phyloP scores from a whole-genome alignment of 2,113 vertebrate genomes.

The Cricetomys ansorgei region DNA sequence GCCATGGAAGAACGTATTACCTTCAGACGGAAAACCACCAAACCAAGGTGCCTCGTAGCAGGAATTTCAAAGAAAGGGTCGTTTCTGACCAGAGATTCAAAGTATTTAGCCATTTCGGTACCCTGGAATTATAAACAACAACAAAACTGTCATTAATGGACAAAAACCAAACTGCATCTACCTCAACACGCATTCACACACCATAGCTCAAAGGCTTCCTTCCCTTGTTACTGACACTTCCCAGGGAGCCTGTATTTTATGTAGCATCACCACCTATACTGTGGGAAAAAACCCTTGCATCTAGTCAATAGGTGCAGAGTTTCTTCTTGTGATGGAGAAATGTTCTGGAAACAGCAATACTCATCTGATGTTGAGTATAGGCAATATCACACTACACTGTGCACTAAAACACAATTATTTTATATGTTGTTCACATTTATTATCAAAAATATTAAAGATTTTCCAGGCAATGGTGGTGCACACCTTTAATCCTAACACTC shows the following conservation, averaged over 20 bases:
- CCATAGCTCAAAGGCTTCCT: neutral
- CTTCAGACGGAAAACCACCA: constrained; percentile 97
- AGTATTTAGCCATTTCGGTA: constrained; percentile 95
- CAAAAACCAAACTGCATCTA: constrained; percentile 18
- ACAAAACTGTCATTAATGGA: neutral
- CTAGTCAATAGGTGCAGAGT: neutral
- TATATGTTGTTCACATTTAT: neutral
- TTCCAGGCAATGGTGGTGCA: neutral
- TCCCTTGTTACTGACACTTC: neutral
- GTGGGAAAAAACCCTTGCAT: neutral
- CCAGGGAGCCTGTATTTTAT: neutral
- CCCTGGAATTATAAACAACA: constrained; percentile 86
- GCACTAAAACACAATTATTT: neutral
- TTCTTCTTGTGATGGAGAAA: neutral
- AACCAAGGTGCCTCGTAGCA: constrained; percentile 94
- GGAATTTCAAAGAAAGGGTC: constrained; percentile 96
- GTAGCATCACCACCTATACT: neutral
- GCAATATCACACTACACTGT: neutral
- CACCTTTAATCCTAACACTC: neutral
- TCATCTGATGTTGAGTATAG: neutral
- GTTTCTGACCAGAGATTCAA: constrained; percentile 93
- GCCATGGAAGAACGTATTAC: constrained; percentile 82
- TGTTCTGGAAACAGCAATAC: neutral
- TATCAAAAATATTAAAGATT: neutral
- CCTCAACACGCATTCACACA: neutral